Evolutionary conservation across 2,888 invertebrate genomes (phyloP).

Genomic region (Gisinianus flammeolus): DNA sequence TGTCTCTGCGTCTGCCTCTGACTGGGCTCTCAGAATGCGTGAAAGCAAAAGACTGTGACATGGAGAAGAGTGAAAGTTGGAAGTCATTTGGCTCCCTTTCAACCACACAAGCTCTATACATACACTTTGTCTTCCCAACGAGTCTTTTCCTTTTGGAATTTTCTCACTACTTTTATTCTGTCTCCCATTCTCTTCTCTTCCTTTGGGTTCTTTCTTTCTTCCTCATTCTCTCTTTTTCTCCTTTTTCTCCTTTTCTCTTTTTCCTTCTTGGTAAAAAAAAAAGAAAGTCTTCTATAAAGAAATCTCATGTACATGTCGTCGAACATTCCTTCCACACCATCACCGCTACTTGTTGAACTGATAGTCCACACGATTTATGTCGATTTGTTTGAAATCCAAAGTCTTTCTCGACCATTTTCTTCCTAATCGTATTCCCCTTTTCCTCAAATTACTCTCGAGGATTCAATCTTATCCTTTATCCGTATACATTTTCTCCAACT

Average conservation of each 20-base stretch:
- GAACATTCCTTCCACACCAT: slow-evolving; percentile 16
- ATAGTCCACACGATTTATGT: slow-evolving; percentile 34
- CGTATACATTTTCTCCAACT: not conserved
- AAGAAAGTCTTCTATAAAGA: not conserved
- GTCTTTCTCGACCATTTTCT: slow-evolving; percentile 4
- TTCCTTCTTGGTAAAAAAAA: not conserved
- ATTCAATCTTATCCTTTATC: no score
- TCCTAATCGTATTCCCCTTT: slow-evolving; percentile 1
- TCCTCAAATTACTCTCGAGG: slow-evolving; percentile 24
- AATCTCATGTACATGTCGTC: slow-evolving; percentile 9
- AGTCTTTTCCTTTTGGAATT: not conserved
- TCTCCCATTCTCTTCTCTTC: not conserved
- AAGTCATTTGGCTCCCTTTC: slow-evolving; percentile 43
- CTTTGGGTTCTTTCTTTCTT: not conserved
- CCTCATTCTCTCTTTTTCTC: slow-evolving; percentile 1
- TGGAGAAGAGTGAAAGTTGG: slow-evolving; percentile 25
- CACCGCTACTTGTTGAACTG: slow-evolving; percentile 39
- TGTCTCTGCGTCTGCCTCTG: not conserved
- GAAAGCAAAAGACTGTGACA: not conserved
- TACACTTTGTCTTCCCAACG: not conserved
- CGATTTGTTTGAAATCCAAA: slow-evolving; percentile 28
- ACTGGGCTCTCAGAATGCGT: not conserved
- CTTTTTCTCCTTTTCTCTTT: not conserved
- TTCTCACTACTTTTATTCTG: not conserved
- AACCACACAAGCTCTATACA: slow-evolving; percentile 17